Percentiles rank a stretch among this genome's conserved stretches.
Evolutionary conservation across 2,888 invertebrate species (phyloP).

Genomic region (Spicauda simplicius): DNA sequence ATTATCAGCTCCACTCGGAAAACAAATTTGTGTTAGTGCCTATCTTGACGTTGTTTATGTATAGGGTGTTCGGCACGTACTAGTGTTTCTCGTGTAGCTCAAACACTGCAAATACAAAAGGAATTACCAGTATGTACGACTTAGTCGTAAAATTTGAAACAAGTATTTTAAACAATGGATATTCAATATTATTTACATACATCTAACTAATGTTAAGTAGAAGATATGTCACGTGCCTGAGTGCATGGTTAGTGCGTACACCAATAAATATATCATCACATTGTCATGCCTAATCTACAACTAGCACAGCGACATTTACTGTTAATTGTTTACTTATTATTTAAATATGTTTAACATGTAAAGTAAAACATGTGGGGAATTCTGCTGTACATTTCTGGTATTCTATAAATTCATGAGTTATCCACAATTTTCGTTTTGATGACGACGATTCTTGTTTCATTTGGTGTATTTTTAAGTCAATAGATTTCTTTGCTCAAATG

Average conservation of each 20-base stretch:
- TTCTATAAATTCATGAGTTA: no score
- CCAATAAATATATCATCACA: constrained; percentile 25
- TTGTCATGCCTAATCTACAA: constrained; percentile 20
- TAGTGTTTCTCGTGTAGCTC: not conserved
- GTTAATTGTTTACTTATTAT: constrained; percentile 5
- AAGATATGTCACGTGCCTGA: constrained; percentile 32
- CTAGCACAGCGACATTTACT: constrained; percentile 1
- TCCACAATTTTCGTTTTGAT: no score
- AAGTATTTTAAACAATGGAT: constrained; percentile 28
- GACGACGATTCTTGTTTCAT: no score
- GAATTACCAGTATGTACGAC: constrained; percentile 9
- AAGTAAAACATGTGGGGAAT: not conserved
- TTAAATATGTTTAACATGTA: constrained; percentile 3
- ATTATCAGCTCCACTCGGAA: constrained; percentile 79
- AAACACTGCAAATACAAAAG: not conserved
- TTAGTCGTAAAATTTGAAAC: constrained; percentile 10
- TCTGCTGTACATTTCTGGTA: no score
- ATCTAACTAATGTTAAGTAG: constrained; percentile 16
- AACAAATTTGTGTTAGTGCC: constrained; percentile 74
- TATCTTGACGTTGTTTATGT: constrained; percentile 59
- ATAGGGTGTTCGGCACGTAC: constrained; percentile 57
- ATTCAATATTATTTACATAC: constrained; percentile 20
- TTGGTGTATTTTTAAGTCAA: no score
- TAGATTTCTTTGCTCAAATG: no score
- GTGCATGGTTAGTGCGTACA: not conserved